phyloP scores from a whole-genome alignment of 2,888 invertebrate genomes.

The Melipona beecheii region DNA sequence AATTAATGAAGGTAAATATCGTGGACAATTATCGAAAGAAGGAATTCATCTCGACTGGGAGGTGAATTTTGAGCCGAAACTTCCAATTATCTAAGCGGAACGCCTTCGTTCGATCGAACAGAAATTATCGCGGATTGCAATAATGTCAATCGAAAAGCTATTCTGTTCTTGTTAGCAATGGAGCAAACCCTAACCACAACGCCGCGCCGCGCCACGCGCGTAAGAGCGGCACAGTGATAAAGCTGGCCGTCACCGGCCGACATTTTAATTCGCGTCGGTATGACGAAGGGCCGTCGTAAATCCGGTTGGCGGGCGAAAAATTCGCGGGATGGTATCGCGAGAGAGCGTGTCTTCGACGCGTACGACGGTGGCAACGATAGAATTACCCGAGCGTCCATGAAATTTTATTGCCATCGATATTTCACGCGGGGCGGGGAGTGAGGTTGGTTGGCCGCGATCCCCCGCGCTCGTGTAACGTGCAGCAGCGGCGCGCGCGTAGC shows the following conservation, averaged over 20 bases:
- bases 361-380: conserved; percentile 24
- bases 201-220: not conserved
- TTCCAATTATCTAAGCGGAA: no score
- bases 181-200: not conserved
- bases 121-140: no score
- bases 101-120: no score
- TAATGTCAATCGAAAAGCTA: not conserved
- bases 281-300: conserved; percentile 33
- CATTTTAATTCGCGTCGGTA: conserved; percentile 26
- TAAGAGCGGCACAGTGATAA: conserved; percentile 28
- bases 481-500: conserved; percentile 14
- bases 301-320: conserved; percentile 1
- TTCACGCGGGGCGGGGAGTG: conserved; percentile 32
- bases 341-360: conserved; percentile 39
- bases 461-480: conserved; percentile 1
- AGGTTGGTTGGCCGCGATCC: not conserved
- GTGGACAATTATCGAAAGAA: no score
- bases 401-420: conserved; percentile 66
- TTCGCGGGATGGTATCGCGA: conserved; percentile 29
- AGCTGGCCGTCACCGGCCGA: conserved; percentile 4
- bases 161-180: not conserved
- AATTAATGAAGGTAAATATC: no score
- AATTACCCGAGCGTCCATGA: conserved; percentile 47
- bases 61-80: no score
- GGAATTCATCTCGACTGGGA: no score